Percentiles rank a stretch among this genome's conserved stretches.
phyloP scores from a whole-genome alignment of 2,113 vertebrate genomes.

The Eulemur rufifrons region DNA sequence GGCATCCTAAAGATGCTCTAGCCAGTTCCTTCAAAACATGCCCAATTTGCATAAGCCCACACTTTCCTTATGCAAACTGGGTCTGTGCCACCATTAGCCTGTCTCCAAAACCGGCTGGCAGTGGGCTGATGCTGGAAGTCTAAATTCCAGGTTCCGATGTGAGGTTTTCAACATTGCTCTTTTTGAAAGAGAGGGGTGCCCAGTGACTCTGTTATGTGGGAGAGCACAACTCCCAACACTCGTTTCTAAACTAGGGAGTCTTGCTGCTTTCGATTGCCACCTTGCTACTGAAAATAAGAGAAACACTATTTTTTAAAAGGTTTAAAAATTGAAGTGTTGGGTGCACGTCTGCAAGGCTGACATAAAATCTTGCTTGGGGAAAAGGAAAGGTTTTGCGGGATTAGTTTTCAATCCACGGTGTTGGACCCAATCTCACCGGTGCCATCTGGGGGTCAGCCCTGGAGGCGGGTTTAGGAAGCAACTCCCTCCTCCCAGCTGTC shows the following conservation, averaged over 20 bases:
- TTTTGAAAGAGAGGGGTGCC: not conserved
- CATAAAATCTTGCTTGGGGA: not conserved
- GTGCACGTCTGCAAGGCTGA: not conserved
- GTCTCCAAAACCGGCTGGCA: not conserved
- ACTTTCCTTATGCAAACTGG: accelerated
- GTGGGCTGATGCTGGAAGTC: accelerated
- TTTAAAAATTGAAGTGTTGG: not conserved
- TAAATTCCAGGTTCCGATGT: not conserved
- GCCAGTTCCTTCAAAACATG: not conserved
- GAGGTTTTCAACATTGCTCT: not conserved
- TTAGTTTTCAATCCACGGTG: accelerated
- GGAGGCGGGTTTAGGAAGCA: not conserved
- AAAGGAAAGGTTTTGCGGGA: not conserved
- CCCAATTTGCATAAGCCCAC: accelerated
- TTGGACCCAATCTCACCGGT: accelerated
- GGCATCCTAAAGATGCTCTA: accelerated
- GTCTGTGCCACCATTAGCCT: not conserved
- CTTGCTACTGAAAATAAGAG: not conserved
- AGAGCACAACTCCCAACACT: too few relatives aligned
- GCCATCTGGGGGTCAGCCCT: not conserved
- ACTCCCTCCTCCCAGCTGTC: not conserved
- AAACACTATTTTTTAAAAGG: not conserved
- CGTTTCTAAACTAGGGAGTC: not conserved
- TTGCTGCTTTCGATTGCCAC: accelerated
- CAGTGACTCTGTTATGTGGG: not conserved